Percentiles rank a stretch among this genome's conserved stretches.
Evolutionary conservation across 2,888 invertebrate species (phyloP).

Genomic region (Poecilobothrus nobilitatus): DNA sequence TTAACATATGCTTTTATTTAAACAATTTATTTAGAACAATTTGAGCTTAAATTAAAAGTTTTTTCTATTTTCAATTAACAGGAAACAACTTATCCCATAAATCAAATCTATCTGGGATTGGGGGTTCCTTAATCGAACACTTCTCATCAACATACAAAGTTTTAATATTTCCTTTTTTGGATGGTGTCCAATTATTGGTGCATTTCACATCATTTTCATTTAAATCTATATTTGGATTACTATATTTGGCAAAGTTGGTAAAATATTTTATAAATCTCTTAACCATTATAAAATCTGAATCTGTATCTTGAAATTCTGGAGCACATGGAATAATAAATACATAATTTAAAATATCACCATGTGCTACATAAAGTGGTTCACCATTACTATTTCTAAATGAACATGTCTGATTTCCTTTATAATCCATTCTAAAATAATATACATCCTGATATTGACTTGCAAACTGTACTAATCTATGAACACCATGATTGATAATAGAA

Average conservation of each 20-base stretch:
- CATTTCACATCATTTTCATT: background rate
- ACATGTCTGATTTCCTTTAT: constrained; percentile 49
- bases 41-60: no score
- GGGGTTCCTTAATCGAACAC: constrained; percentile 16
- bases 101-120: constrained; percentile 19
- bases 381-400: constrained; percentile 43
- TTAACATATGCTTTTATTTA: no score
- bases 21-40: no score
- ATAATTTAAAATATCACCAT: constrained; percentile 36
- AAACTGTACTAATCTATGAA: constrained; percentile 51
- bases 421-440: constrained; percentile 53
- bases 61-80: no score
- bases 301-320: constrained; percentile 29
- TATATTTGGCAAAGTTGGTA: constrained; percentile 37
- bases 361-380: constrained; percentile 30
- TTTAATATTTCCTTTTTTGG: constrained; percentile 8
- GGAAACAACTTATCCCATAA: constrained; percentile 25
- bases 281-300: constrained; percentile 41
- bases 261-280: constrained; percentile 41
- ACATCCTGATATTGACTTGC: constrained; percentile 48
- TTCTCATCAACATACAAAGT: constrained; percentile 23
- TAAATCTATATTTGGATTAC: constrained; percentile 17
- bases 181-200: constrained; percentile 16
- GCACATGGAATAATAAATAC: constrained; percentile 31
- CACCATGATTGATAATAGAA: constrained; percentile 48